Percentiles rank a stretch among this genome's conserved stretches.
These are phyloP conservation scores for Scaptomyza tumidula DNA, from an alignment of 2,888 invertebrate species.

Conservation along the genomic window DNA sequence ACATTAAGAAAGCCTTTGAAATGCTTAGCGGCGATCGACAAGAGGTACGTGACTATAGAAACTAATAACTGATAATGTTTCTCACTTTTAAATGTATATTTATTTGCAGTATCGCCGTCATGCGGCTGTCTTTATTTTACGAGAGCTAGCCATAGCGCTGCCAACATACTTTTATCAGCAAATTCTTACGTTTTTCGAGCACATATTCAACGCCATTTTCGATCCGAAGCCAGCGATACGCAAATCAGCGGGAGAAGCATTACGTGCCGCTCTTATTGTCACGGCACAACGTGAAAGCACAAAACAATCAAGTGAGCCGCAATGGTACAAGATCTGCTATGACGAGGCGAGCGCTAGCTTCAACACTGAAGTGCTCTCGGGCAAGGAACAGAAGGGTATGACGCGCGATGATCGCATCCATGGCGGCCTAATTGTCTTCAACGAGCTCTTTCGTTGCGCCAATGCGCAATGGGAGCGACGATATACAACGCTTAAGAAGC, in stretches of 20 bases:
- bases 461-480: slow-evolving; percentile 94
- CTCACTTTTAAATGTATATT: neutral
- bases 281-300: slow-evolving; percentile 98
- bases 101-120: slow-evolving; percentile 90
- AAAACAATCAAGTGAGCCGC: slow-evolving; percentile 94
- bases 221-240: slow-evolving; percentile 96
- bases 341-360: slow-evolving; percentile 94
- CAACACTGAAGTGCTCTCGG: slow-evolving; percentile 86
- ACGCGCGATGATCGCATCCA: slow-evolving; percentile 96
- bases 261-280: slow-evolving; percentile 97
- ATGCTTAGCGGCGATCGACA: slow-evolving; percentile 96
- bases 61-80: too few relatives aligned
- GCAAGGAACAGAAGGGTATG: slow-evolving; percentile 89
- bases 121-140: slow-evolving; percentile 95
- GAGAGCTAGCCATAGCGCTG: slow-evolving; percentile 97
- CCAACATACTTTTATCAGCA: slow-evolving; percentile 99
- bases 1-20: slow-evolving; percentile 97
- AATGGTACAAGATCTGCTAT: slow-evolving; percentile 97
- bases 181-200: slow-evolving; percentile 96
- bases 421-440: slow-evolving; percentile 95
- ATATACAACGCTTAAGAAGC: slow-evolving; percentile 89
- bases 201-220: slow-evolving; percentile 95
- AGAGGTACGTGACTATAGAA: slow-evolving; percentile 86
- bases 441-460: slow-evolving; percentile 96
- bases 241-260: slow-evolving; percentile 96